phyloP scores from a whole-genome alignment of 2,113 vertebrate genomes.

The Sterrhoptilus dennistouni region DNA sequence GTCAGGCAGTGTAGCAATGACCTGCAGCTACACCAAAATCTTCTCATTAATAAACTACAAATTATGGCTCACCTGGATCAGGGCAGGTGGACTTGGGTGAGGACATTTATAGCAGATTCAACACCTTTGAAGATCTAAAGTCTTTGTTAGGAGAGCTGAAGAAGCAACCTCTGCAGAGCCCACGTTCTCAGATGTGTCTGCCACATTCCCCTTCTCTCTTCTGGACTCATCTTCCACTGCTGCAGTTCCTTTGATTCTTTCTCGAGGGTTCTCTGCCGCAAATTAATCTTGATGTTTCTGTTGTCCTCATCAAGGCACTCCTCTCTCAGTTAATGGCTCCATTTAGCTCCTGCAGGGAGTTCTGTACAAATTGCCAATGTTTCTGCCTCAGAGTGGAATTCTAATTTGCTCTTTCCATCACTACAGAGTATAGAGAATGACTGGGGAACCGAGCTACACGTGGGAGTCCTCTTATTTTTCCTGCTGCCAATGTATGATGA shows the following conservation, averaged over 20 bases:
- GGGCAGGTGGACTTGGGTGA: background rate
- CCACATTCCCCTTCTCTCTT: background rate
- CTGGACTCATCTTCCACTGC: background rate
- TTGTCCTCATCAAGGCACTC: background rate
- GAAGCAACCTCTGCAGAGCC: background rate
- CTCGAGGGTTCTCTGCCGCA: background rate
- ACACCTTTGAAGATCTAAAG: background rate
- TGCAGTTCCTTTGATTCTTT: background rate
- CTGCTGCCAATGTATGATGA: accelerated
- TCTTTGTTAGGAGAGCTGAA: background rate
- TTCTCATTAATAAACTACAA: background rate
- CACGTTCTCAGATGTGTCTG: background rate
- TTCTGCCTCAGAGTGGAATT: conserved; percentile 10
- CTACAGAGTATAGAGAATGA: background rate
- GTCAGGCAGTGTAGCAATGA: background rate
- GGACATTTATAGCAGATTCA: background rate
- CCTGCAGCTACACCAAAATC: background rate
- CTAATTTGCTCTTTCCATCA: conserved; percentile 13
- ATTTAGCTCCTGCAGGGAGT: background rate
- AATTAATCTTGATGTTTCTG: background rate
- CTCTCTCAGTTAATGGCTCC: conserved; percentile 2
- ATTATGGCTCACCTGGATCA: background rate
- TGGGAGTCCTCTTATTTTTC: background rate
- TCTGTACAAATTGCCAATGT: background rate
- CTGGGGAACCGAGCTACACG: background rate